Conservation (phyloP, 2,888 invertebrate genomes). For the Aspidiotus destructor region DNA sequence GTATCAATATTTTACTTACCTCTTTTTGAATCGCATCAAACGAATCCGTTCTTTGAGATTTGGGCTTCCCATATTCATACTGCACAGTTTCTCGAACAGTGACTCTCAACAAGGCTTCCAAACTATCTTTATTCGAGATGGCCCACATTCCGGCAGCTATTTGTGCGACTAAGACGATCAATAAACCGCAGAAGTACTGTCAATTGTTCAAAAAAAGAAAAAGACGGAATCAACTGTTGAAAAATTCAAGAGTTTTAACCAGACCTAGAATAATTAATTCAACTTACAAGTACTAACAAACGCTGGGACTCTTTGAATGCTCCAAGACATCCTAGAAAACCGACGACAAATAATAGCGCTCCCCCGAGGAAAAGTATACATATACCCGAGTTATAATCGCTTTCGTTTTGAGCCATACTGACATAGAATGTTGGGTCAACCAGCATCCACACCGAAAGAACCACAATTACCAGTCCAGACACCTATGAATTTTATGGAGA, state of each 20-base stretch:
- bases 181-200: constrained; percentile 66
- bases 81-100: constrained; percentile 55
- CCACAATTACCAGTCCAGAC: constrained; percentile 58
- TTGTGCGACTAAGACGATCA: constrained; percentile 68
- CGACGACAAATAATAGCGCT: constrained; percentile 59
- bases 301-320: constrained; percentile 68
- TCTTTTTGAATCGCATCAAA: constrained; percentile 59
- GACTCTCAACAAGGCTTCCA: constrained; percentile 54
- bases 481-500: constrained; percentile 50
- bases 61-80: constrained; percentile 50
- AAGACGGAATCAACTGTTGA: background rate
- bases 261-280: background rate
- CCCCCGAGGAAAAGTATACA: constrained; percentile 65
- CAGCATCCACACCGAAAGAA: constrained; percentile 65
- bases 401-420: constrained; percentile 55
- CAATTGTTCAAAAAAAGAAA: constrained; percentile 35
- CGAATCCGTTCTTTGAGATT: constrained; percentile 49
- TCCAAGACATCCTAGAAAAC: constrained; percentile 75
- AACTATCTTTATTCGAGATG: constrained; percentile 57
- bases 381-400: constrained; percentile 56
- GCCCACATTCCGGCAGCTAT: constrained; percentile 69
- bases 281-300: constrained; percentile 60
- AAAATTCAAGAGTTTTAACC: background rate
- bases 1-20: constrained; percentile 40
- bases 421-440: constrained; percentile 64